Conservation (phyloP, 2,113 vertebrate genomes). For the Strigops habroptila region DNA sequence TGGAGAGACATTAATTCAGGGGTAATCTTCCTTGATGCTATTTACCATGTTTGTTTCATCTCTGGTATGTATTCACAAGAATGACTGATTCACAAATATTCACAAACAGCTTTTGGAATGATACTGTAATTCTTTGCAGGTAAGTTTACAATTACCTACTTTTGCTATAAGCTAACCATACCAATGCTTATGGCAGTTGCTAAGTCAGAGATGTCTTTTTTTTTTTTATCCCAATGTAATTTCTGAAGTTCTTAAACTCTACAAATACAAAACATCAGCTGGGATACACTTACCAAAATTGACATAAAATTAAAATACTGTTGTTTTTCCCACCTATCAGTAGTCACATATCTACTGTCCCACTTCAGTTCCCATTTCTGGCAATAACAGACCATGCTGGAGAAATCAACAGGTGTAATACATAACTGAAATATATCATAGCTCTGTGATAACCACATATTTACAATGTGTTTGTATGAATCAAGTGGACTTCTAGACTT, state of each 20-base stretch:
- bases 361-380: neutral
- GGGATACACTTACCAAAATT: neutral
- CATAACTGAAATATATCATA: neutral
- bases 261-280: neutral
- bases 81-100: neutral
- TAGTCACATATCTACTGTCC: neutral
- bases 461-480: rapidly evolving
- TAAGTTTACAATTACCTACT: neutral
- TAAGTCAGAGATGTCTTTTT: neutral
- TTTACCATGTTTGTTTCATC: neutral
- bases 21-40: neutral
- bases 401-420: neutral
- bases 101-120: neutral
- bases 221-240: rapidly evolving
- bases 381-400: neutral
- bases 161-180: neutral
- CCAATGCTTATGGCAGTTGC: neutral
- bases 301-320: neutral
- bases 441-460: neutral
- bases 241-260: neutral
- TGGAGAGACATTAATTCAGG: neutral
- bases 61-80: neutral
- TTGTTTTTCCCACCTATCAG: neutral
- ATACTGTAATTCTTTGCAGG: neutral
- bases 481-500: neutral